phyloP scores from a whole-genome alignment of 2,113 vertebrate genomes.

The Hirundichthys speculiger region DNA sequence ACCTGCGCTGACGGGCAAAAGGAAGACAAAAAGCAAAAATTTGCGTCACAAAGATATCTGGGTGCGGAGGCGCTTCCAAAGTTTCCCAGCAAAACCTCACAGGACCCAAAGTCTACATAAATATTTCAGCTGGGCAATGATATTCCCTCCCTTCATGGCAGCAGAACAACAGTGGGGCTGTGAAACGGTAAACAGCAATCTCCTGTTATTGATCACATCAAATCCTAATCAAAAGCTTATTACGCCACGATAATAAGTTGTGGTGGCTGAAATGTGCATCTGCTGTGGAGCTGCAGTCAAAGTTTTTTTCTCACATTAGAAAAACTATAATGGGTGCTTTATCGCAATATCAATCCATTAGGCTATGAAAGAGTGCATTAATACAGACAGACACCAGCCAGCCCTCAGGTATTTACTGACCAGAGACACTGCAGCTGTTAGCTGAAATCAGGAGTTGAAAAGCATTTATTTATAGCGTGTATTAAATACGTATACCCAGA shows the following conservation, averaged over 20 bases:
- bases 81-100: not conserved
- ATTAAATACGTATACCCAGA: too few species aligned
- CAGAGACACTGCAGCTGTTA: too few species aligned
- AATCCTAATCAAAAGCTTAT: not conserved
- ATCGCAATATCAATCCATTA: too few species aligned
- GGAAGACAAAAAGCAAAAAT: conserved; percentile 9
- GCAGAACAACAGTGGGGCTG: not conserved
- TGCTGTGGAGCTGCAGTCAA: not conserved
- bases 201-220: conserved; percentile 3
- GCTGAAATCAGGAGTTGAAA: too few species aligned
- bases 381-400: too few species aligned
- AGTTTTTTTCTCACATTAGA: too few species aligned
- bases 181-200: not conserved
- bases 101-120: not conserved
- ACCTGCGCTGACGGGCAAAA: conserved; percentile 1
- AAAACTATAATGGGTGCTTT: too few species aligned
- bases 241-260: conserved; percentile 2
- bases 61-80: not conserved
- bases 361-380: too few species aligned
- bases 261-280: not conserved
- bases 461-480: too few species aligned
- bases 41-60: not conserved
- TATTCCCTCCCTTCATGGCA: not conserved
- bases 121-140: not conserved
- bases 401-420: too few species aligned